Evolutionary conservation across 2,113 vertebrate species (phyloP).

Genomic region (Bubo scandiacus): DNA sequence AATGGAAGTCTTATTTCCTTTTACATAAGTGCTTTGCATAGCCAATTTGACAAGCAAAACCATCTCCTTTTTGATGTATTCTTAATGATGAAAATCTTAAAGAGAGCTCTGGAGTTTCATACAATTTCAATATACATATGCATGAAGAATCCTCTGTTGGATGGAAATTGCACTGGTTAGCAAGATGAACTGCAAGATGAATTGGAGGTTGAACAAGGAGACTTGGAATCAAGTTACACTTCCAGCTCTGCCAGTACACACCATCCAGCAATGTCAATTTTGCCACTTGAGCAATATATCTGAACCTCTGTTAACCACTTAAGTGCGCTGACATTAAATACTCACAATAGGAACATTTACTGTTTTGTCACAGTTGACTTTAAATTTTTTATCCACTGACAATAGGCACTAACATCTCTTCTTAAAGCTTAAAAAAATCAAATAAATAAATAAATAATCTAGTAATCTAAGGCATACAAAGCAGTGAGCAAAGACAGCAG

Average conservation of each 20-base stretch:
- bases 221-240: neutral
- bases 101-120: neutral
- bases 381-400: neutral
- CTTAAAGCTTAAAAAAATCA: neutral
- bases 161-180: neutral
- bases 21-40: neutral
- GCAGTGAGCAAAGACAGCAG: neutral
- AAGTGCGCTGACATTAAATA: neutral
- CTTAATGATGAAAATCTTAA: neutral
- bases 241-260: neutral
- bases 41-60: constrained; percentile 13
- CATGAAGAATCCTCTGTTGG: neutral
- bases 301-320: neutral
- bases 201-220: neutral
- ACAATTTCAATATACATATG: neutral
- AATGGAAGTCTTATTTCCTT: neutral
- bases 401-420: neutral
- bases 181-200: neutral
- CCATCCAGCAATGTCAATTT: neutral
- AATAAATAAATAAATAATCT: neutral
- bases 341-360: neutral
- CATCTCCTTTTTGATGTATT: neutral
- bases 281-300: neutral
- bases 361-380: neutral
- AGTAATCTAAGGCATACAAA: neutral